These are phyloP conservation scores for Leptinotarsa juncta DNA, from an alignment of 2,888 invertebrate genomes.

Conservation along the genomic window DNA sequence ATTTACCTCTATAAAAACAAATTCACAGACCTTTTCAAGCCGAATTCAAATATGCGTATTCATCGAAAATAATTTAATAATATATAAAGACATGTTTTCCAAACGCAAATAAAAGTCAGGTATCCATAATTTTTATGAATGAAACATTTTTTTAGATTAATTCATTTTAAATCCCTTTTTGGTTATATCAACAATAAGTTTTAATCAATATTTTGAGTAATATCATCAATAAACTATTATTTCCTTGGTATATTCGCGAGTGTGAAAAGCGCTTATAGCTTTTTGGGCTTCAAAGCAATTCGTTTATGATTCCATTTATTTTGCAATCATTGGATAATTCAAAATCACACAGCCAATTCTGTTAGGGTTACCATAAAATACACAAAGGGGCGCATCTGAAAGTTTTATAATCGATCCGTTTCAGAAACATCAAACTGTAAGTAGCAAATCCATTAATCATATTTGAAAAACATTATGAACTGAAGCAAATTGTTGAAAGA, in stretches of 20 bases:
- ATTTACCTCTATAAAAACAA: too few relatives aligned
- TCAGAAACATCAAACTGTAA: neutral
- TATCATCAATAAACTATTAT: neutral
- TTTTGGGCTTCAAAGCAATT: conserved; percentile 5
- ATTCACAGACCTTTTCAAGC: too few relatives aligned
- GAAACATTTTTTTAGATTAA: too few relatives aligned
- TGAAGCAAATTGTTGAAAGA: neutral
- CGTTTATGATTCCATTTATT: conserved; percentile 14
- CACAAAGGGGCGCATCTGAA: neutral
- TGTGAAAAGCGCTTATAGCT: conserved; percentile 10
- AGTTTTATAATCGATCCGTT: neutral
- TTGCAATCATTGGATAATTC: conserved; percentile 6
- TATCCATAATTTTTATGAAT: too few relatives aligned
- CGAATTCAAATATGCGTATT: too few relatives aligned
- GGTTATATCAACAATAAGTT: neutral
- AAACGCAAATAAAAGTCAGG: too few relatives aligned
- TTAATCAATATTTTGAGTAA: neutral
- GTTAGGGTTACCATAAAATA: neutral
- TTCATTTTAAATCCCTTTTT: neutral
- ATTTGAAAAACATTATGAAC: neutral
- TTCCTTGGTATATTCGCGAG: neutral
- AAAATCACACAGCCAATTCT: conserved; percentile 9
- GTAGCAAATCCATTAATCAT: conserved; percentile 3
- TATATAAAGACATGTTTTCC: too few relatives aligned
- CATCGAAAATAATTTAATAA: too few relatives aligned